Evolutionary conservation across 2,113 vertebrate species (phyloP), one percentile per base, ranked within the genome.

Genomic region (Anarhynchus alexandrinus): DNA sequence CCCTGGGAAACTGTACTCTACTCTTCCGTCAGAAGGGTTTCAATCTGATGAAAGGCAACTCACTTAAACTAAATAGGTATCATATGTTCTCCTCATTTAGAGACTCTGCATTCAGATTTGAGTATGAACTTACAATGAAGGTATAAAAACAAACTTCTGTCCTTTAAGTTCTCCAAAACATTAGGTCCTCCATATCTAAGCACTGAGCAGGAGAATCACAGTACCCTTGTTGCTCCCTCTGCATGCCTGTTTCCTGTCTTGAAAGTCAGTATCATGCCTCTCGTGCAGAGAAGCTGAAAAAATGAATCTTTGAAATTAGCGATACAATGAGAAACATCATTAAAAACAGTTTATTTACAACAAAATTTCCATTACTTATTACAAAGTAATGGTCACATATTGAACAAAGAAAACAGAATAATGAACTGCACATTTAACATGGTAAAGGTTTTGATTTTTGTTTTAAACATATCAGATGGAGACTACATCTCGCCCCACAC

Each of bases 131-230:
- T 62, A n/a, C 11, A 58, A 25, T 7, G 17, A 86, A 86, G 32
- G 29, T 32, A 69, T 6, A 76, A 92, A 90, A 79, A 82, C 0
- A 14, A 88, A 86, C 40, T 77, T 21, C 67, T 21, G 29, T 51
- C 29, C 38, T 80, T 29, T 25, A 86, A 82, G 47, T 76, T 96
- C 69, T 69, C 40, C 52, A 82, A 78, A 70, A 66, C 29, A 70
- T 54, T 36, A 11, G 2, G n/a, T 51, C 36, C 49, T 49, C 62
- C 0, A 0, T 65, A 69, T 30, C 43, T 32, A 74, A 94, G n/a
- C 14, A 64, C 3, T 4, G 7, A 82, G 23, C 26, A 59, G 49
- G 27, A 89, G 32, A 89, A 82, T 42, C 72, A 49, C 29, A 71
- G 32, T 11, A 86, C 13, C 8, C 45, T 54, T 80, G 49, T 43